Evolutionary conservation across 2,797 vertebrate species (phyloP).

Genomic region (Mus spretus): DNA sequence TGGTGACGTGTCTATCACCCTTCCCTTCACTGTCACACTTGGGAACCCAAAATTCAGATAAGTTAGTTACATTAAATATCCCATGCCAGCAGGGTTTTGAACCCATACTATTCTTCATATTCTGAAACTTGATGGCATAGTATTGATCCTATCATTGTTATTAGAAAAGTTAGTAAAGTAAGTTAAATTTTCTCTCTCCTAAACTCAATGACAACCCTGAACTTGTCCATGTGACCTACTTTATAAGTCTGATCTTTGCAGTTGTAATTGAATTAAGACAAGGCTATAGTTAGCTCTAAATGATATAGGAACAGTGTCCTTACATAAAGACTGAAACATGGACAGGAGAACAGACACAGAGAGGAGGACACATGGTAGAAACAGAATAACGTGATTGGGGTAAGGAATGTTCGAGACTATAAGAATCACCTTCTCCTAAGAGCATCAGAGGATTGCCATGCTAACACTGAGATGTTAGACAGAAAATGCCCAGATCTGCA

Average conservation of each 20-base stretch:
- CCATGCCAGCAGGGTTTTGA: not conserved
- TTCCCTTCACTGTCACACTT: slow-evolving; percentile 2
- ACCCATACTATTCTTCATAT: not conserved
- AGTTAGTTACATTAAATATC: not conserved
- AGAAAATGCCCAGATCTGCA: not conserved
- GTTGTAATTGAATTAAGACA: not conserved
- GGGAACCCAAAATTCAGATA: slow-evolving; percentile 12
- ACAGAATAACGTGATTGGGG: not conserved
- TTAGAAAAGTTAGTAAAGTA: not conserved
- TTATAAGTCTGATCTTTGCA: slow-evolving; percentile 30
- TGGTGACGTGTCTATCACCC: not conserved
- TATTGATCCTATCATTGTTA: not conserved
- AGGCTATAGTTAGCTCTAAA: not conserved
- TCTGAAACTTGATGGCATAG: not conserved
- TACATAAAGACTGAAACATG: not conserved
- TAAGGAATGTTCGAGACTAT: not conserved
- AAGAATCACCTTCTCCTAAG: not conserved
- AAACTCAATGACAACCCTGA: not conserved
- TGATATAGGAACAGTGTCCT: not conserved
- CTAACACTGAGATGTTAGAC: not conserved
- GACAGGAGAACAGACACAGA: not conserved
- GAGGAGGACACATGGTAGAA: not conserved
- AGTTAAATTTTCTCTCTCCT: not conserved
- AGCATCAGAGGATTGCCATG: not conserved
- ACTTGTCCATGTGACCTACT: not conserved